These are phyloP conservation scores for Schizopygopsis pylzovi DNA, from an alignment of 2,797 vertebrate species.

Conservation along the genomic window DNA sequence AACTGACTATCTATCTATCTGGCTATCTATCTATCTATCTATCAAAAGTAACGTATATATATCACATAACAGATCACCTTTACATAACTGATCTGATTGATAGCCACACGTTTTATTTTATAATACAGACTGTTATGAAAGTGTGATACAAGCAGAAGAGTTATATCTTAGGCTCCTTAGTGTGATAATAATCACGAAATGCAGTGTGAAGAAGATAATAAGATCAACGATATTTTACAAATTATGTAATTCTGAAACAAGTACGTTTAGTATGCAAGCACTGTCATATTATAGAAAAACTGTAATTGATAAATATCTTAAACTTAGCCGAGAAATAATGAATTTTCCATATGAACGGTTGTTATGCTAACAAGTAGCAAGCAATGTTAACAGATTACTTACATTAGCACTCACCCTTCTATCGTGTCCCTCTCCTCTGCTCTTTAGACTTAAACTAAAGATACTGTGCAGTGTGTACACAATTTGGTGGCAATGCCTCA, in stretches of 20 bases:
- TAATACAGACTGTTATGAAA: not conserved
- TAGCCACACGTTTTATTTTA: not conserved
- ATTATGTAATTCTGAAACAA: not conserved
- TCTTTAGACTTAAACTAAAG: conserved; percentile 2
- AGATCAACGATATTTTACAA: not conserved
- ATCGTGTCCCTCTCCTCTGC: conserved; percentile 2
- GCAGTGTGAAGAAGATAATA: not conserved
- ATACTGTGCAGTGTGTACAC: not conserved
- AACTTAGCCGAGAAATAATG: not conserved
- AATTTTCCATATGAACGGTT: not conserved
- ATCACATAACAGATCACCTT: not conserved
- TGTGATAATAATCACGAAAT: not conserved
- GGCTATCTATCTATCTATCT: not conserved
- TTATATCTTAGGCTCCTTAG: not conserved
- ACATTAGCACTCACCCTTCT: conserved; percentile 21
- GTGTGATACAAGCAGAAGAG: not conserved
- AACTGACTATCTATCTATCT: too few relatives aligned
- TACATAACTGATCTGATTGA: not conserved
- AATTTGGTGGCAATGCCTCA: not conserved
- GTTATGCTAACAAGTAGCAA: conserved; percentile 9
- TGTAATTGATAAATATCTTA: not conserved
- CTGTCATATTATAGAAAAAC: not conserved
- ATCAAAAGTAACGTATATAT: too few relatives aligned
- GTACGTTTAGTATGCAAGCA: not conserved
- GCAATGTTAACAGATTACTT: conserved; percentile 11